Conservation (phyloP, 2,113 vertebrate species). For the Ovibos moschatus region DNA sequence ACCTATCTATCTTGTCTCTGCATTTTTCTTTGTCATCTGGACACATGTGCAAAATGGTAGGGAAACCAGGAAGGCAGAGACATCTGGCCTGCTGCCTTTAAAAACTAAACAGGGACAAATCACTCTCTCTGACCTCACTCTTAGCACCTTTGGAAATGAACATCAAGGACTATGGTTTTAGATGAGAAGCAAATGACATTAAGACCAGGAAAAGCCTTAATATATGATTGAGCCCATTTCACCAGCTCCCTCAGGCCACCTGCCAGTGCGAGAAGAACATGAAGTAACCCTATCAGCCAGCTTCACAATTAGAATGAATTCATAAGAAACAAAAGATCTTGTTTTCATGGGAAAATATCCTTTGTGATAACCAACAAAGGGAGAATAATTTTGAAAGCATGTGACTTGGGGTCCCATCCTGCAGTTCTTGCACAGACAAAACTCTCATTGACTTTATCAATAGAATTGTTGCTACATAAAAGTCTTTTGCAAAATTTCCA, state of each 20-base stretch:
- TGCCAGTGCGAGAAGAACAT: constrained; percentile 60
- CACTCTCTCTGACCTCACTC: constrained; percentile 6
- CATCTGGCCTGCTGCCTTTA: constrained; percentile 33
- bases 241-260: constrained; percentile 66
- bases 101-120: constrained; percentile 37
- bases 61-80: constrained; percentile 13
- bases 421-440: constrained; percentile 69
- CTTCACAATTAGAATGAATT: constrained; percentile 78
- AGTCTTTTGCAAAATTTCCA: constrained; percentile 71
- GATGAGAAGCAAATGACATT: constrained; percentile 61
- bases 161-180: constrained; percentile 40
- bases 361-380: constrained; percentile 66
- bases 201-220: constrained; percentile 53
- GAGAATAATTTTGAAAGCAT: constrained; percentile 76
- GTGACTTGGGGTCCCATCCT: constrained; percentile 71
- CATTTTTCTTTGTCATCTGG: constrained; percentile 10
- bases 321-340: constrained; percentile 74
- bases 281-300: constrained; percentile 63
- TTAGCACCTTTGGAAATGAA: constrained; percentile 47
- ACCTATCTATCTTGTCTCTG: neutral
- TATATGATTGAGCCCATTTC: constrained; percentile 62
- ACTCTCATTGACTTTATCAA: constrained; percentile 76
- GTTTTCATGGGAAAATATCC: constrained; percentile 72
- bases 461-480: constrained; percentile 68
- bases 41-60: neutral